A percentile compares a stretch with the other conserved stretches of the same genome.
Evolutionary conservation across 53 echinoderm and acorn worm genomes (phyloP).

Genomic region (Paracentrotus lividus): DNA sequence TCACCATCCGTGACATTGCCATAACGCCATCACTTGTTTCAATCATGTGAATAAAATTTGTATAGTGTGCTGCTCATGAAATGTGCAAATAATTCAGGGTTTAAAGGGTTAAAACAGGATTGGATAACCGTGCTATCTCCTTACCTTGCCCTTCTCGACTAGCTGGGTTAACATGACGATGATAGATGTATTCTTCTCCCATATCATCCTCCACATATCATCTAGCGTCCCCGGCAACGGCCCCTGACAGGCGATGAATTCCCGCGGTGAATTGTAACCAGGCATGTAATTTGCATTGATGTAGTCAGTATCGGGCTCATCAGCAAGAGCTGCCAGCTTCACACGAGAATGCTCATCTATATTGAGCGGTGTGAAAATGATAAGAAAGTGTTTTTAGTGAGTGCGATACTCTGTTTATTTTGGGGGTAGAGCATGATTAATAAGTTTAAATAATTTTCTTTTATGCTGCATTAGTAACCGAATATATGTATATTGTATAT

Average conservation of each 20-base stretch:
- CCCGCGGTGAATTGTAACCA: slow-evolving; percentile 91
- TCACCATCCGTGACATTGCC: too few species aligned
- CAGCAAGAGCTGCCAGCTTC: slow-evolving; percentile 57
- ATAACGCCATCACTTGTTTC: too few species aligned
- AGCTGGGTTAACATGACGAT: slow-evolving; percentile 96
- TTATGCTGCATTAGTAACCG: too few species aligned
- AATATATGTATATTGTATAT: too few species aligned
- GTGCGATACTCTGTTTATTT: too few species aligned
- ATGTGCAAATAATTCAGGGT: too few species aligned
- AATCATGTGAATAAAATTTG: too few species aligned
- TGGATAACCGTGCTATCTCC: neutral
- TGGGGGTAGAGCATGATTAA: too few species aligned
- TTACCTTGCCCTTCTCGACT: slow-evolving; percentile 75
- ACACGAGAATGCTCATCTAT: slow-evolving; percentile 78
- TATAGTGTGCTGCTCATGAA: too few species aligned
- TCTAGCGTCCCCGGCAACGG: slow-evolving; percentile 93
- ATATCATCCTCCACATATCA: slow-evolving; percentile 98
- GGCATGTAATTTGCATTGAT: slow-evolving; percentile 85
- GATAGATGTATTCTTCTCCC: slow-evolving; percentile 87
- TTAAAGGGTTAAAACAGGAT: too few species aligned
- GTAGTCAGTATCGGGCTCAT: slow-evolving; percentile 75
- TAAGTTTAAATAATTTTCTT: too few species aligned
- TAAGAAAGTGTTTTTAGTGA: too few species aligned
- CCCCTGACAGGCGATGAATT: slow-evolving; percentile 95
- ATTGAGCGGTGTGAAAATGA: neutral